phyloP scores from a whole-genome alignment of 1,140 invertebrate genomes.

The Drosophila mauritiana region DNA sequence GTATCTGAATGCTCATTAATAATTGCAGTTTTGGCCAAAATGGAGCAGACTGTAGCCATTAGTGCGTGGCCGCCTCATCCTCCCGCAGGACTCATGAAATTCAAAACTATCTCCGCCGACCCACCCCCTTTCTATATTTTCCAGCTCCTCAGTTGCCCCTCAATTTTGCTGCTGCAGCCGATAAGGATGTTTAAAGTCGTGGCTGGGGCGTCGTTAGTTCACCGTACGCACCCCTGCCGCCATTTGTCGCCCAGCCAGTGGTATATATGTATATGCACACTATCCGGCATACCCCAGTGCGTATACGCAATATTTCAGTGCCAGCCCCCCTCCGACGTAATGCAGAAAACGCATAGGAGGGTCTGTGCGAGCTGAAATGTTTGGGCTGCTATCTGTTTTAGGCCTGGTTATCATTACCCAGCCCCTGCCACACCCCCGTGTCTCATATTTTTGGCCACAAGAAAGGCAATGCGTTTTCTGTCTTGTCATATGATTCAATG shows the following conservation, averaged over 20 bases:
- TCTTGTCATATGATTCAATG: slow-evolving; percentile 76
- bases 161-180: slow-evolving; percentile 31
- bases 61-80: neutral
- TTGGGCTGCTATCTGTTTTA: slow-evolving; percentile 39
- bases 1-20: slow-evolving; percentile 40
- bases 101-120: slow-evolving; percentile 36
- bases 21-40: slow-evolving; percentile 29
- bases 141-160: too few species aligned
- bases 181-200: slow-evolving; percentile 64
- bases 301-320: slow-evolving; percentile 76
- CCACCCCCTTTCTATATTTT: neutral
- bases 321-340: slow-evolving; percentile 27
- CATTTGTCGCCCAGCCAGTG: too few species aligned
- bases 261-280: neutral
- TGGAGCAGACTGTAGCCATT: slow-evolving; percentile 11
- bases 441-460: neutral
- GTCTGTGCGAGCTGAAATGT: slow-evolving; percentile 55
- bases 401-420: slow-evolving; percentile 39
- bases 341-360: slow-evolving; percentile 54
- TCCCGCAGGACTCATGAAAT: slow-evolving; percentile 44
- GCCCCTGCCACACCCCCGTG: too few species aligned
- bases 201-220: slow-evolving; percentile 69
- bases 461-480: slow-evolving; percentile 38
- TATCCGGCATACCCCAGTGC: neutral
- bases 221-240: slow-evolving; percentile 6